Percentiles rank a stretch among this genome's conserved stretches.
Conservation (phyloP, 2,888 invertebrate species). For the Alitta virens region DNA sequence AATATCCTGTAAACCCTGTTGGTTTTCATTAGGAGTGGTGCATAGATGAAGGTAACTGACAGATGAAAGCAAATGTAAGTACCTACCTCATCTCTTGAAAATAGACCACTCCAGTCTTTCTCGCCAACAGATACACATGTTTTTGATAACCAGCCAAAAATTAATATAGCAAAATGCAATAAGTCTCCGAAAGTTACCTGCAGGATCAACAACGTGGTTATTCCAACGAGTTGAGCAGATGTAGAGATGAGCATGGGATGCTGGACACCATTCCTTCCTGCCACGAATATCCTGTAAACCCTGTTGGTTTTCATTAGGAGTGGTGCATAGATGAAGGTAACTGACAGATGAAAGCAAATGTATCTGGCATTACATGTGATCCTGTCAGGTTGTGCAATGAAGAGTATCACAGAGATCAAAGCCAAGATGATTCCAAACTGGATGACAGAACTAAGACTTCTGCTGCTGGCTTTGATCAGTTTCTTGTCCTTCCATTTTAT, state of each 20-base stretch:
- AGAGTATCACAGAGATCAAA: not conserved
- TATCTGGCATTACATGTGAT: not conserved
- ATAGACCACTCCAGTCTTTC: no score
- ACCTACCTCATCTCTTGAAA: no score
- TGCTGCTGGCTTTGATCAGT: conserved; percentile 3
- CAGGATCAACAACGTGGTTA: not conserved
- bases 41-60: no score
- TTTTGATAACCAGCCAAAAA: no score
- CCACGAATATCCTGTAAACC: conserved; percentile 1
- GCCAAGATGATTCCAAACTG: not conserved
- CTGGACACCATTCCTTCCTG: not conserved
- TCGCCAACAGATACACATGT: no score
- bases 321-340: not conserved
- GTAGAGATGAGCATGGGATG: not conserved
- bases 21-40: no score
- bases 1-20: no score
- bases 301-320: conserved; percentile 1
- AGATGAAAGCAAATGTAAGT: no score
- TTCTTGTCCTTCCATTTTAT: not conserved
- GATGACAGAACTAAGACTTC: not conserved
- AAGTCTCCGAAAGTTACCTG: not conserved
- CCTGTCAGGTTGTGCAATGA: not conserved
- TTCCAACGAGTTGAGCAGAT: not conserved
- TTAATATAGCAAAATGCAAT: not conserved
- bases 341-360: not conserved